Conservation (phyloP, 1,140 invertebrate species). For the Telenomus remus region DNA sequence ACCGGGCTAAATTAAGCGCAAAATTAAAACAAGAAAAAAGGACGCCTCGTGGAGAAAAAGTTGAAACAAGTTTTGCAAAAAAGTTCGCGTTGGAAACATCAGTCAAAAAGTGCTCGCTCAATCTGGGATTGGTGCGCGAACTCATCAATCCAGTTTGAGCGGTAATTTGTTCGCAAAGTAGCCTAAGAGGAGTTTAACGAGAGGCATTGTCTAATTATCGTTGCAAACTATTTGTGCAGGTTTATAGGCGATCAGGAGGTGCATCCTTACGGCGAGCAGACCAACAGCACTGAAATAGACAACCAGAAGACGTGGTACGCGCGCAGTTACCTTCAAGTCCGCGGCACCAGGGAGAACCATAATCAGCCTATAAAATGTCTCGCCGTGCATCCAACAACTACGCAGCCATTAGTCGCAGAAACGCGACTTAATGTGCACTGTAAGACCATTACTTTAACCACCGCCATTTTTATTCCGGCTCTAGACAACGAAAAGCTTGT, state of each 20-base stretch:
- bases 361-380: slow-evolving; percentile 85
- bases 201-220: slow-evolving; percentile 21
- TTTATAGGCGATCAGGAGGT: slow-evolving; percentile 82
- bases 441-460: slow-evolving; percentile 67
- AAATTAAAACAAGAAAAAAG: too few relatives aligned
- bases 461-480: slow-evolving; percentile 19
- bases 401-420: slow-evolving; percentile 79
- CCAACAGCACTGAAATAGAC: slow-evolving; percentile 88
- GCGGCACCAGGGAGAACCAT: slow-evolving; percentile 85
- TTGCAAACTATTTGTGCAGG: slow-evolving; percentile 59
- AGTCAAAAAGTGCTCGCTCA: too few relatives aligned
- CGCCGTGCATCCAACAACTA: slow-evolving; percentile 87
- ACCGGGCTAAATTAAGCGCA: too few relatives aligned
- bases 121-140: too few relatives aligned
- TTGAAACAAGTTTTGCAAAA: too few relatives aligned
- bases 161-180: not conserved
- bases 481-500: slow-evolving; percentile 5
- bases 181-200: not conserved
- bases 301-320: slow-evolving; percentile 88
- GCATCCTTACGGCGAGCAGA: slow-evolving; percentile 80
- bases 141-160: not conserved
- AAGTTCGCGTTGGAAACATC: too few relatives aligned
- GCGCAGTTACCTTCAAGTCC: slow-evolving; percentile 85
- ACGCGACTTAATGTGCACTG: slow-evolving; percentile 89
- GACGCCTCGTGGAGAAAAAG: too few relatives aligned